These are phyloP conservation scores for Xestobium rufovillosum DNA, from an alignment of 2,888 invertebrate species.

Conservation along the genomic window DNA sequence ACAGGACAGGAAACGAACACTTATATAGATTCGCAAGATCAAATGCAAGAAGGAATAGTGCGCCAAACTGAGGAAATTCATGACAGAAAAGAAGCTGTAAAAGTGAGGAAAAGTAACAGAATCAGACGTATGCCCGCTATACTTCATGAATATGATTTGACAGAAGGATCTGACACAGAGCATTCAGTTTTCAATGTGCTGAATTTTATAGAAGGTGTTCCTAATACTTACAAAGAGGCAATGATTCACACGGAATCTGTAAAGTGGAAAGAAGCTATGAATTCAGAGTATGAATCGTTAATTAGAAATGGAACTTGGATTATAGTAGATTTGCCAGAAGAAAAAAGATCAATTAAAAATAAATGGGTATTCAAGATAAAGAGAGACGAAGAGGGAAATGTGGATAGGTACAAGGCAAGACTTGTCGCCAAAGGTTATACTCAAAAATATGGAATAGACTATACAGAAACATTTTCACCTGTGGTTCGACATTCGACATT, in stretches of 20 bases:
- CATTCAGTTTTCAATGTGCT: too few relatives aligned
- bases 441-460: constrained; percentile 24
- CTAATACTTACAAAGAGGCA: constrained; percentile 9
- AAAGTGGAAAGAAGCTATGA: constrained; percentile 26
- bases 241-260: background rate
- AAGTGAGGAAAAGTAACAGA: too few relatives aligned
- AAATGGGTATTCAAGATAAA: constrained; percentile 32
- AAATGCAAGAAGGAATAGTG: too few relatives aligned
- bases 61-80: too few relatives aligned
- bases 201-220: constrained; percentile 1
- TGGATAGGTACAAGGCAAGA: constrained; percentile 22
- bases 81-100: too few relatives aligned
- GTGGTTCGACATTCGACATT: constrained; percentile 20
- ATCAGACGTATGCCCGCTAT: too few relatives aligned
- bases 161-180: too few relatives aligned
- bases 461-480: constrained; percentile 25
- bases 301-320: constrained; percentile 29
- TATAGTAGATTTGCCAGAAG: constrained; percentile 23
- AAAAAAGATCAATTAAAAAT: constrained; percentile 24
- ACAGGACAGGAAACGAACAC: too few relatives aligned
- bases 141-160: too few relatives aligned
- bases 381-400: constrained; percentile 20
- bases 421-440: constrained; percentile 26
- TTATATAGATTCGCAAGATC: too few relatives aligned
- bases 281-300: constrained; percentile 27